Conservation (phyloP, 2,797 vertebrate genomes). For the Galago senegalensis region DNA sequence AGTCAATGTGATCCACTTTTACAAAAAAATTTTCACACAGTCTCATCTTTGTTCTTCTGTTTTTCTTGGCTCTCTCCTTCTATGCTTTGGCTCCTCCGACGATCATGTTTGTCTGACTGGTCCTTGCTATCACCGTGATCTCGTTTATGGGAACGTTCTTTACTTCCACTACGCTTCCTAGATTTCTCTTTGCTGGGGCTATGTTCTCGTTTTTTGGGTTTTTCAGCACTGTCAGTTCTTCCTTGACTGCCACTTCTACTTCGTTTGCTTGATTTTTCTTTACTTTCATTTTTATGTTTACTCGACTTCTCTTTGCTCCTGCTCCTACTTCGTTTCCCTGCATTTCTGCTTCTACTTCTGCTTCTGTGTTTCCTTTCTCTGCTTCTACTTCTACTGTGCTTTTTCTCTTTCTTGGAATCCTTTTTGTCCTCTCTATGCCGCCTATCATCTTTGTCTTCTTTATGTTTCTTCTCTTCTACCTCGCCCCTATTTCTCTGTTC, state of each 20-base stretch:
- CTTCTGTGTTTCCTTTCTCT: conserved; percentile 93
- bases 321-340: conserved; percentile 91
- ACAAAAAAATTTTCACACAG: conserved; percentile 89
- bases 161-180: conserved; percentile 92
- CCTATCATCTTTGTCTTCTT: conserved; percentile 91
- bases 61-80: conserved; percentile 92
- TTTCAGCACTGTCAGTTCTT: conserved; percentile 93
- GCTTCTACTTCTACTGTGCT: conserved; percentile 94
- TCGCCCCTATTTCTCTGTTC: conserved; percentile 93
- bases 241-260: conserved; percentile 92
- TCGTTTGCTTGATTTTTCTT: conserved; percentile 90
- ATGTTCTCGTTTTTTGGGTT: conserved; percentile 93
- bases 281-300: conserved; percentile 91
- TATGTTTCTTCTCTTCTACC: conserved; percentile 90
- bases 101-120: conserved; percentile 92
- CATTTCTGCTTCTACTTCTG: conserved; percentile 94
- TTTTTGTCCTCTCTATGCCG: conserved; percentile 91
- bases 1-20: conserved; percentile 93
- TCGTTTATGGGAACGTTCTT: conserved; percentile 92
- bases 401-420: conserved; percentile 95
- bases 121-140: conserved; percentile 94
- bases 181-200: conserved; percentile 94
- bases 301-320: conserved; percentile 92
- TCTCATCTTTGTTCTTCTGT: conserved; percentile 91
- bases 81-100: conserved; percentile 93